phyloP scores from a whole-genome alignment of 2,797 vertebrate genomes.

The Hirundo rustica region DNA sequence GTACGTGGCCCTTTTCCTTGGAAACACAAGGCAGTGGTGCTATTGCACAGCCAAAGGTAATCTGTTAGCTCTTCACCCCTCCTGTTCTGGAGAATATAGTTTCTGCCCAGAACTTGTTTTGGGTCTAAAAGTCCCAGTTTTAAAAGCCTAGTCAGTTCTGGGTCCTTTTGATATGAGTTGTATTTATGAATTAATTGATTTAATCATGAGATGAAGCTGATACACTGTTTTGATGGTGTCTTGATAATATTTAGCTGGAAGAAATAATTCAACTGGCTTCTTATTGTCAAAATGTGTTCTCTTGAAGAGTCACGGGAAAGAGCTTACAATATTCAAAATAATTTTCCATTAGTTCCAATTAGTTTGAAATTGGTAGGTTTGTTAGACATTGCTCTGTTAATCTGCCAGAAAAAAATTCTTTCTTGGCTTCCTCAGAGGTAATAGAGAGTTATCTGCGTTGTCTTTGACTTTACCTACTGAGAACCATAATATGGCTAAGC shows the following conservation, averaged over 20 bases:
- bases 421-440: background rate
- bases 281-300: background rate
- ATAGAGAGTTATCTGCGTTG: background rate
- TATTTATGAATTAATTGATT: background rate
- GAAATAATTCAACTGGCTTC: background rate
- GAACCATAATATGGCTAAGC: background rate
- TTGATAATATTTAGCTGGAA: background rate
- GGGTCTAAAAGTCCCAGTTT: background rate
- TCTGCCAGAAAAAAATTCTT: background rate
- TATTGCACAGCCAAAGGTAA: background rate
- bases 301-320: background rate
- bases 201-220: background rate
- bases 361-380: background rate
- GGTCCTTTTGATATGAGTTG: background rate
- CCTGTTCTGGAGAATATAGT: background rate
- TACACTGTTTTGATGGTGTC: background rate
- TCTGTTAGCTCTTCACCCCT: background rate
- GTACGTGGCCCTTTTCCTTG: rapidly evolving
- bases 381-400: background rate
- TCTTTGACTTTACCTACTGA: background rate
- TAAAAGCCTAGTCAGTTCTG: background rate
- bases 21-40: background rate
- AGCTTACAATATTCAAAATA: background rate
- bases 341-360: background rate
- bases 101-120: background rate